Conservation (phyloP, 2,888 invertebrate genomes). For the Meloe dianella region DNA sequence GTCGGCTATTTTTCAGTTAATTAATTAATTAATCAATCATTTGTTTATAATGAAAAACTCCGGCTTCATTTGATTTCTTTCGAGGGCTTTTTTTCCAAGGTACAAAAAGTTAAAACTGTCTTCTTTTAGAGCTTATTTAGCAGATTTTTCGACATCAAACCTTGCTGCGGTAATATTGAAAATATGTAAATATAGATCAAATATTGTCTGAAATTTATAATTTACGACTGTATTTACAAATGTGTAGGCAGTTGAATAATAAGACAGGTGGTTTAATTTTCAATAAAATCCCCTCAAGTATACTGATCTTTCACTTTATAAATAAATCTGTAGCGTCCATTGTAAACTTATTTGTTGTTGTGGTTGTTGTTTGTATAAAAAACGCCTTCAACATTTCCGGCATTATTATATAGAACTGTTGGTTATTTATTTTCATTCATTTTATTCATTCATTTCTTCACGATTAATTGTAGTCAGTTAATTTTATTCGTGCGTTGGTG, state of each 20-base stretch:
- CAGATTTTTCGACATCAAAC: too few species aligned
- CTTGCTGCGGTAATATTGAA: too few species aligned
- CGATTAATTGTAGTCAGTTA: neutral
- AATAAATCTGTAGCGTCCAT: conserved; percentile 2
- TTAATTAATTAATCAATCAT: neutral
- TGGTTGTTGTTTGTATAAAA: neutral
- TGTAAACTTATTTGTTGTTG: conserved; percentile 5
- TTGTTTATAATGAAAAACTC: neutral
- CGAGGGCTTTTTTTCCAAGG: too few species aligned
- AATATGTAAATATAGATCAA: neutral
- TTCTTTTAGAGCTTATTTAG: neutral
- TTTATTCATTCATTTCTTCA: neutral
- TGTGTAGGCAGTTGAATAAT: conserved; percentile 5
- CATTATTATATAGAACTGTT: neutral
- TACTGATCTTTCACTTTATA: neutral
- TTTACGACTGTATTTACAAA: neutral
- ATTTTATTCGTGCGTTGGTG: neutral
- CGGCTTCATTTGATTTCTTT: neutral
- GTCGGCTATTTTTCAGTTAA: neutral
- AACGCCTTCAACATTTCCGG: conserved; percentile 6
- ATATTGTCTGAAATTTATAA: neutral
- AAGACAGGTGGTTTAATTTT: conserved; percentile 7
- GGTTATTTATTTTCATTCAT: conserved; percentile 2
- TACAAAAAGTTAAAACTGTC: too few species aligned
- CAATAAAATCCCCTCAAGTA: conserved; percentile 1